A percentile compares a stretch with the other conserved stretches of the same genome.
phyloP scores from a whole-genome alignment of 2,888 invertebrate genomes.

The Rhagium mordax region DNA sequence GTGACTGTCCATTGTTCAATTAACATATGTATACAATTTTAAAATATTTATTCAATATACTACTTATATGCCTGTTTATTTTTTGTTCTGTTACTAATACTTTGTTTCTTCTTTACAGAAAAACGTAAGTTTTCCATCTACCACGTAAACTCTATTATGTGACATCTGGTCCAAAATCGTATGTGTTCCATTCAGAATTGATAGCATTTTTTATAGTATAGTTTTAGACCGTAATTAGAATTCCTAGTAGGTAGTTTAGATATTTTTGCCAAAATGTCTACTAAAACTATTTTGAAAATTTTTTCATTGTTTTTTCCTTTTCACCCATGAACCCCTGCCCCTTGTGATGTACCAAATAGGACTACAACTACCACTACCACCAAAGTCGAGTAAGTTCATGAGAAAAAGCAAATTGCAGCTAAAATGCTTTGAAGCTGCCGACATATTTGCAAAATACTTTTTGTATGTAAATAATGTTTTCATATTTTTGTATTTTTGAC shows the following conservation, averaged over 20 bases:
- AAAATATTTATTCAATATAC: not conserved
- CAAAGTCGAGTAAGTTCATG: constrained; percentile 67
- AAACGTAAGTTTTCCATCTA: constrained; percentile 59
- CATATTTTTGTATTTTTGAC: not conserved
- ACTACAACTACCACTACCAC: constrained; percentile 65
- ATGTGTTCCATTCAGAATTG: constrained; percentile 46
- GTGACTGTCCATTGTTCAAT: too few species aligned
- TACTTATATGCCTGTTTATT: not conserved
- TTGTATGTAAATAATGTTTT: constrained; percentile 41
- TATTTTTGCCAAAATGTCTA: constrained; percentile 53
- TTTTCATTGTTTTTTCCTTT: constrained; percentile 63
- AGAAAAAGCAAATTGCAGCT: constrained; percentile 44
- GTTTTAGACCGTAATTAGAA: constrained; percentile 19
- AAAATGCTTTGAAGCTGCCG: constrained; percentile 43
- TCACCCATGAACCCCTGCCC: constrained; percentile 57
- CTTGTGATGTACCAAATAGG: constrained; percentile 62
- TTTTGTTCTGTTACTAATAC: constrained; percentile 33
- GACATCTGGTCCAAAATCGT: constrained; percentile 56
- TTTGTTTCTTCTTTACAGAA: constrained; percentile 58
- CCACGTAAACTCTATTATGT: constrained; percentile 41
- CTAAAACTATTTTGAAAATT: constrained; percentile 40
- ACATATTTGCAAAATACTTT: constrained; percentile 36
- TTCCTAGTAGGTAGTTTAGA: not conserved
- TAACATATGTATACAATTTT: not conserved
- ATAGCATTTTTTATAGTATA: constrained; percentile 16